These are phyloP conservation scores for Phylloscopus trochiloides DNA, from an alignment of 2,113 vertebrate genomes.

Conservation along the genomic window DNA sequence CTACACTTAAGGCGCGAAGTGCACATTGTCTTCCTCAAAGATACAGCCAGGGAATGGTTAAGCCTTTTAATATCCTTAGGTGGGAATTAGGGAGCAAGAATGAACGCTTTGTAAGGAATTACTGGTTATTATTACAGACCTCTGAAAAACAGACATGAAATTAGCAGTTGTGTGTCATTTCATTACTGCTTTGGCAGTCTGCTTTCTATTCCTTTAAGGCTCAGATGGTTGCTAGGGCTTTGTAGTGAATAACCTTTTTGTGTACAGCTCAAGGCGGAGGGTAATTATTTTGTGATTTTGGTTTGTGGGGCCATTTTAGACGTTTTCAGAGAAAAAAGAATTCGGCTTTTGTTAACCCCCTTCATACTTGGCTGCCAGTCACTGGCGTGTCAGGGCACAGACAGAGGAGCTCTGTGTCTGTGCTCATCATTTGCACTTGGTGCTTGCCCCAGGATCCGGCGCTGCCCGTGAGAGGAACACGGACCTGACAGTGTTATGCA, in stretches of 20 bases:
- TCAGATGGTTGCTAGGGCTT: slow-evolving; percentile 63
- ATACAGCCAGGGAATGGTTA: slow-evolving; percentile 27
- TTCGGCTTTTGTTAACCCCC: not conserved
- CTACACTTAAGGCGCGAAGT: slow-evolving; percentile 8
- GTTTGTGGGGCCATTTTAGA: slow-evolving; percentile 39
- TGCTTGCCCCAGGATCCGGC: not conserved
- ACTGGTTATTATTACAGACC: slow-evolving; percentile 67
- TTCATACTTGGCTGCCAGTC: not conserved
- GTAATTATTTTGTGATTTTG: slow-evolving; percentile 69
- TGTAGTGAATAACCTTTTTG: slow-evolving; percentile 69
- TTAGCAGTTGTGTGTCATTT: slow-evolving; percentile 66
- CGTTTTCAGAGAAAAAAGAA: not conserved
- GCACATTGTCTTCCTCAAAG: slow-evolving; percentile 19
- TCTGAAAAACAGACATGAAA: slow-evolving; percentile 70
- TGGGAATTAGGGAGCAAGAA: slow-evolving; percentile 56
- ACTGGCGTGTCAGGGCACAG: not conserved
- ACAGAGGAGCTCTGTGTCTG: not conserved
- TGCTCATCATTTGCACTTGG: not conserved
- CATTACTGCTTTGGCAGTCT: slow-evolving; percentile 65
- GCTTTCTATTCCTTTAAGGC: slow-evolving; percentile 41
- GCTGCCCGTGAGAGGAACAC: not conserved
- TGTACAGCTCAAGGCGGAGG: slow-evolving; percentile 42
- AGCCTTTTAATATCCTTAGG: slow-evolving; percentile 37
- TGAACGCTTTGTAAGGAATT: slow-evolving; percentile 67
- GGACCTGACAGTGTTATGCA: not conserved